Conservation (phyloP, 2,113 vertebrate species). For the Tetrax tetrax region DNA sequence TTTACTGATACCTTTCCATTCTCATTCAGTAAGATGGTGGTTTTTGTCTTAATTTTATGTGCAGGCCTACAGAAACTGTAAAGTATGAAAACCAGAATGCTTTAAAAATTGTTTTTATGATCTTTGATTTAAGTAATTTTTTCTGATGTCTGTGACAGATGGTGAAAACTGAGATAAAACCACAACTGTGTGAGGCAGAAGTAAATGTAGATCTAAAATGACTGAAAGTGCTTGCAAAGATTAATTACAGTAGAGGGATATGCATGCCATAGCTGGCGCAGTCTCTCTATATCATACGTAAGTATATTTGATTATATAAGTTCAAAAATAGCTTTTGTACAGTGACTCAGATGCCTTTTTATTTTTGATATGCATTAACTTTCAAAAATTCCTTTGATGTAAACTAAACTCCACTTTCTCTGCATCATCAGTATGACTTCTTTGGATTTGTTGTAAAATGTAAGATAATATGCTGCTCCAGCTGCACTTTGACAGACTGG, state of each 20-base stretch:
- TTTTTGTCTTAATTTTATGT: not conserved
- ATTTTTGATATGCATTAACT: conserved; percentile 62
- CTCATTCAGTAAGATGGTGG: not conserved
- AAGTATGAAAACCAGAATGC: not conserved
- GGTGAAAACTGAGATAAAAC: conserved; percentile 45
- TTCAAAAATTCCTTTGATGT: conserved; percentile 65
- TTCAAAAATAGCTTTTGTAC: conserved; percentile 62
- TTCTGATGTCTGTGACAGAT: conserved; percentile 52
- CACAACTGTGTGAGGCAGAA: conserved; percentile 51
- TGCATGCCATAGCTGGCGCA: conserved; percentile 46
- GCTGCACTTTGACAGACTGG: not conserved
- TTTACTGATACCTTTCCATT: not conserved
- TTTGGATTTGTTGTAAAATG: conserved; percentile 16
- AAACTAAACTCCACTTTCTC: conserved; percentile 23
- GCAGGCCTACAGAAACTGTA: not conserved
- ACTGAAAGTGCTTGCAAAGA: conserved; percentile 48
- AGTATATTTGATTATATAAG: conserved; percentile 65
- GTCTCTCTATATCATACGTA: conserved; percentile 24
- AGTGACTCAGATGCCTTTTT: conserved; percentile 64
- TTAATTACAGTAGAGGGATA: conserved; percentile 53
- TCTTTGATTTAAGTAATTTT: conserved; percentile 14
- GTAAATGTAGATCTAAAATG: conserved; percentile 47
- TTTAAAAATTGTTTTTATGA: conserved; percentile 11
- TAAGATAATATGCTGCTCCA: not conserved
- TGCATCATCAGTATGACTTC: conserved; percentile 28